Conservation (phyloP, 2,797 vertebrate genomes). For the Cynopterus sphinx region DNA sequence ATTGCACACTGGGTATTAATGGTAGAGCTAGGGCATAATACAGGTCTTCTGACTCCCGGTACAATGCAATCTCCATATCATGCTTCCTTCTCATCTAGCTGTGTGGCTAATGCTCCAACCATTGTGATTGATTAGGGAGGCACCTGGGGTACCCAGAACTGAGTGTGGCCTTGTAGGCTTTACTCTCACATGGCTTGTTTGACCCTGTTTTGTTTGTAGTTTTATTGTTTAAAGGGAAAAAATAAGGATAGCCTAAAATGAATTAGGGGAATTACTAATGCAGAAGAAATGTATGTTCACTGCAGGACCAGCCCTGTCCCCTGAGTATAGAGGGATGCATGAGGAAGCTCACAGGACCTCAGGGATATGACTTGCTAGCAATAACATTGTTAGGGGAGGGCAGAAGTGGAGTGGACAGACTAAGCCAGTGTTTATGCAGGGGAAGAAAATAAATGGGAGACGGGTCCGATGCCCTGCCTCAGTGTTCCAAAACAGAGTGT, state of each 20-base stretch:
- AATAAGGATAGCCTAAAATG: not conserved
- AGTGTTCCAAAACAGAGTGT: not conserved
- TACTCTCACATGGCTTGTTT: not conserved
- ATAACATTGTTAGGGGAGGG: not conserved
- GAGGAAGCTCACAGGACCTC: not conserved
- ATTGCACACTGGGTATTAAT: not conserved
- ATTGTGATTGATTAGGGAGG: not conserved
- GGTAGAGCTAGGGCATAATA: not conserved
- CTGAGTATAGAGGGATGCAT: not conserved
- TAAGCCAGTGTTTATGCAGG: not conserved
- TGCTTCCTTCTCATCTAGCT: not conserved
- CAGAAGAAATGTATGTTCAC: slow-evolving; percentile 39
- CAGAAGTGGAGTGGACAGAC: not conserved
- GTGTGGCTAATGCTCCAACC: not conserved
- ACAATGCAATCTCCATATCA: not conserved
- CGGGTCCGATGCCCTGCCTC: not conserved
- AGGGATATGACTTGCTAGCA: not conserved
- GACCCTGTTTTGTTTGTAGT: not conserved
- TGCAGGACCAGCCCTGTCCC: not conserved
- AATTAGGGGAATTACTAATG: slow-evolving; percentile 46
- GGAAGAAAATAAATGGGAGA: not conserved
- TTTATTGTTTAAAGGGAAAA: slow-evolving; percentile 20
- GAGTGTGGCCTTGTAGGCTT: not conserved
- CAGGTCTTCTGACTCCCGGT: not conserved
- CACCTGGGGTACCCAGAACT: not conserved